Conservation (phyloP, 2,113 vertebrate species). For the Seriola rivoliana region DNA sequence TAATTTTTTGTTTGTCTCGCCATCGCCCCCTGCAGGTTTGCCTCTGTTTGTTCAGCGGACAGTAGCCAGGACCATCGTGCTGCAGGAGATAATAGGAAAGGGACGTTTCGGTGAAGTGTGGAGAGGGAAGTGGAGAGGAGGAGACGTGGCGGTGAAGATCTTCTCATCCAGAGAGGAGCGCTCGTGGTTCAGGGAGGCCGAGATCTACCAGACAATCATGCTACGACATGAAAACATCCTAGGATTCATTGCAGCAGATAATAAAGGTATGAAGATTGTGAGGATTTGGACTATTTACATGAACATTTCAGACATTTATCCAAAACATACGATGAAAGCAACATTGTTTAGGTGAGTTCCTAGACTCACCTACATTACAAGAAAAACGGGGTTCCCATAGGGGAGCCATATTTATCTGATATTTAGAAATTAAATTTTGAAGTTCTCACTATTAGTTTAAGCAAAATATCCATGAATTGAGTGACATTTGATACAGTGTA, state of each 20-base stretch:
- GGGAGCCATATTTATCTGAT: no score
- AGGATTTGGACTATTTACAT: neutral
- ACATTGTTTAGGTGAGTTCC: neutral
- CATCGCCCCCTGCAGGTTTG: constrained; percentile 83
- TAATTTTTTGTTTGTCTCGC: neutral
- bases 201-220: constrained; percentile 99
- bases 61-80: constrained; percentile 95
- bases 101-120: constrained; percentile 98
- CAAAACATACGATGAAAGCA: neutral
- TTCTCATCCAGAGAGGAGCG: constrained; percentile 98
- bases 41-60: constrained; percentile 97
- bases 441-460: neutral
- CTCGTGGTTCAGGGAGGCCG: constrained; percentile 98
- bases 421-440: neutral
- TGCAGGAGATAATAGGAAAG: constrained; percentile 98
- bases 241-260: constrained; percentile 97
- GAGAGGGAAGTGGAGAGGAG: constrained; percentile 96
- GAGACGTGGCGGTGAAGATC: constrained; percentile 97
- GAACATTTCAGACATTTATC: neutral
- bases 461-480: fast-evolving
- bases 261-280: constrained; percentile 88
- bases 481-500: neutral
- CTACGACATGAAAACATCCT: constrained; percentile 98
- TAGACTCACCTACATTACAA: neutral
- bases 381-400: no score